Percentiles rank a stretch among this genome's conserved stretches.
Evolutionary conservation across 2,888 invertebrate genomes (phyloP).

Genomic region (Bibio marci): DNA sequence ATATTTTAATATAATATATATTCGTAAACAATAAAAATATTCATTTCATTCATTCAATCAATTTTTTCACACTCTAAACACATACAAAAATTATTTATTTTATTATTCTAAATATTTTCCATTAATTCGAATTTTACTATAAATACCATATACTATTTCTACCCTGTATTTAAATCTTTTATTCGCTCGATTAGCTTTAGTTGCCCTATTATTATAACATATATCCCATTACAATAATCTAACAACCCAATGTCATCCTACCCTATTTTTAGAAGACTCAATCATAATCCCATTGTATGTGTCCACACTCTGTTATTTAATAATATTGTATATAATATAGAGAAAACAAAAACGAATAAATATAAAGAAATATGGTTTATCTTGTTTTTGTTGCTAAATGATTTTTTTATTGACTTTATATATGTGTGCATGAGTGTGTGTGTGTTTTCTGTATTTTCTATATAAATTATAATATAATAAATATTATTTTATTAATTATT

Average conservation of each 20-base stretch:
- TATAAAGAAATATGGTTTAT: background rate
- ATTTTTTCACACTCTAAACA: no score
- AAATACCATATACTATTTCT: background rate
- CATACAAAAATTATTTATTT: no score
- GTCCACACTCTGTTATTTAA: slow-evolving; percentile 10
- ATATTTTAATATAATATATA: no score
- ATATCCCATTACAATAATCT: slow-evolving; percentile 10
- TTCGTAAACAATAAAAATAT: no score
- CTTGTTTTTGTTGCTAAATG: background rate
- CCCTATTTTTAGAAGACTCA: slow-evolving; percentile 11
- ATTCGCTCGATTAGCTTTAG: slow-evolving; percentile 11
- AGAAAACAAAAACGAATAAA: no score
- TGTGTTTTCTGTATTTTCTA: no score
- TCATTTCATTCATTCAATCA: no score
- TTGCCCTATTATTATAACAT: slow-evolving; percentile 5
- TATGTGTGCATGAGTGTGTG: no score
- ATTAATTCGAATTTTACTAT: background rate
- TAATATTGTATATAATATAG: background rate
- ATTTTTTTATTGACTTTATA: no score
- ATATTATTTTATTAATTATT: no score
- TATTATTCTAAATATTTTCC: background rate
- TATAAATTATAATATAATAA: no score
- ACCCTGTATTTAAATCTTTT: slow-evolving; percentile 8
- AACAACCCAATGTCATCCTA: slow-evolving; percentile 8
- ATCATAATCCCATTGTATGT: slow-evolving; percentile 17